These are phyloP conservation scores for Aromia moschata DNA, from an alignment of 2,888 invertebrate species.

Conservation along the genomic window DNA sequence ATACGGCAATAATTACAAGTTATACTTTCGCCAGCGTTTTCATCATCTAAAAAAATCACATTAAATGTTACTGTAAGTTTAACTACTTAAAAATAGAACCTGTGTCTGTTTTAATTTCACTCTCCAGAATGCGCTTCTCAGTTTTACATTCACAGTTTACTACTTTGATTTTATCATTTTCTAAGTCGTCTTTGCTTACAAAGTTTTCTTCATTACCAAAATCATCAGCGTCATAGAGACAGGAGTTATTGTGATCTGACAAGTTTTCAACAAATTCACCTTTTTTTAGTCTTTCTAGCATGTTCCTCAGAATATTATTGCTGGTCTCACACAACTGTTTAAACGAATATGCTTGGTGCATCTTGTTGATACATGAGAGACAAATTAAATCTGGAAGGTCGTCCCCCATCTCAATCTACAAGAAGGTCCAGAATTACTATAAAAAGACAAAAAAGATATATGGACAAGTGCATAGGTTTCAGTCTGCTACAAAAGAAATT, in stretches of 20 bases:
- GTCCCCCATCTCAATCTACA: slow-evolving; percentile 9
- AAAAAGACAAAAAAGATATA: no score
- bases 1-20: no score
- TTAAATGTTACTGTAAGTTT: no score
- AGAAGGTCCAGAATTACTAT: no score
- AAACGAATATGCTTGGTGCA: slow-evolving; percentile 17
- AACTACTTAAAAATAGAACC: neutral
- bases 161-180: no score
- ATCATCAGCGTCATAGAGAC: slow-evolving; percentile 5
- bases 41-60: no score
- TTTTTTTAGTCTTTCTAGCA: neutral
- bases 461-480: no score
- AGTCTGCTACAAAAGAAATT: no score
- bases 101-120: neutral
- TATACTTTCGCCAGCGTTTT: no score
- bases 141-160: no score
- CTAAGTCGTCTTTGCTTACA: neutral
- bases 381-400: slow-evolving; percentile 16
- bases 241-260: neutral
- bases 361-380: neutral
- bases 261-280: slow-evolving; percentile 2
- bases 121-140: neutral
- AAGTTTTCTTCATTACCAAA: slow-evolving; percentile 3
- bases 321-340: slow-evolving; percentile 13
- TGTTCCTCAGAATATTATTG: slow-evolving; percentile 10